A percentile compares a stretch with the other conserved stretches of the same genome.
Conservation (phyloP, 1,140 invertebrate species). For the Matsumurasca onukii region DNA sequence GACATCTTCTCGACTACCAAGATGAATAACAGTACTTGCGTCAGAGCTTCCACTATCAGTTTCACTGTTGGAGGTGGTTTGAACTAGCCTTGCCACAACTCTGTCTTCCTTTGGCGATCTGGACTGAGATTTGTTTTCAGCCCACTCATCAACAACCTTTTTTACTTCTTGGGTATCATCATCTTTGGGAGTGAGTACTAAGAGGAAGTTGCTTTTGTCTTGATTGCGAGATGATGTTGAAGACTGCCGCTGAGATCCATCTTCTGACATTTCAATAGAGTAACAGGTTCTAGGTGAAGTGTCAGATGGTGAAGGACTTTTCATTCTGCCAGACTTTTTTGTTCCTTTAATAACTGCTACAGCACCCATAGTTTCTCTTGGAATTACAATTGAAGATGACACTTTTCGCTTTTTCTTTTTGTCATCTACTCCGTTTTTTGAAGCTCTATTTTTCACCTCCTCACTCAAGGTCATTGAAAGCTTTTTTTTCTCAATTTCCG, state of each 20-base stretch:
- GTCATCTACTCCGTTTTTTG: conserved; percentile 42
- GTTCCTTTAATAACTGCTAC: conserved; percentile 55
- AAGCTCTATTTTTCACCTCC: conserved; percentile 66
- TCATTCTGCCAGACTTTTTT: conserved; percentile 42
- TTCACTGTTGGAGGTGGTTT: conserved; percentile 37
- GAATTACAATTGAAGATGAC: conserved; percentile 49
- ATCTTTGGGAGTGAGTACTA: conserved; percentile 53
- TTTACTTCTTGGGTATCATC: conserved; percentile 49
- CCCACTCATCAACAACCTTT: conserved; percentile 52
- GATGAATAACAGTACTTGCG: conserved; percentile 44
- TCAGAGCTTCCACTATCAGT: conserved; percentile 42
- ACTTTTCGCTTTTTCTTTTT: conserved; percentile 47
- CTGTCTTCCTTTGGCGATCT: conserved; percentile 28
- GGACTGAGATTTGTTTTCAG: conserved; percentile 37
- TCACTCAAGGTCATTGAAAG: conserved; percentile 69
- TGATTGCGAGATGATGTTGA: conserved; percentile 31
- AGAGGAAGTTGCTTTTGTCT: conserved; percentile 51
- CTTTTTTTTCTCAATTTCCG: conserved; percentile 70
- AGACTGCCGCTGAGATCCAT: conserved; percentile 43
- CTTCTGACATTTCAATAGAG: conserved; percentile 53
- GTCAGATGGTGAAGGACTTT: conserved; percentile 42
- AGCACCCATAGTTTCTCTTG: conserved; percentile 64
- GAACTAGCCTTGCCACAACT: conserved; percentile 36
- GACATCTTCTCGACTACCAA: conserved; percentile 39
- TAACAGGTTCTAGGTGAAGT: conserved; percentile 56